Conservation (phyloP, 2,113 vertebrate genomes). For the Probosciger aterrimus region DNA sequence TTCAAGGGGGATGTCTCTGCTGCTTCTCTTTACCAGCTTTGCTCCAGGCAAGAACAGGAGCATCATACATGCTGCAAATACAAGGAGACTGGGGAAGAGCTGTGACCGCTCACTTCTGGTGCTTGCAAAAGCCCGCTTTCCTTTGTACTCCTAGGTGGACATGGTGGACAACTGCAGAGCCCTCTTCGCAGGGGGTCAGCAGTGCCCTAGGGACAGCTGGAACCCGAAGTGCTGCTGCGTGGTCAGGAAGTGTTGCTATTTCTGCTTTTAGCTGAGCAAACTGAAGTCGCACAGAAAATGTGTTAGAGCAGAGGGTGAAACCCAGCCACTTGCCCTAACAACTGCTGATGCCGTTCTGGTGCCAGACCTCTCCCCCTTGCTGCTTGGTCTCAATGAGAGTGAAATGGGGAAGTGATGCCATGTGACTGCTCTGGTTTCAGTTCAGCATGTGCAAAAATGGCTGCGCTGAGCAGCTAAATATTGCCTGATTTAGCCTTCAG, state of each 20-base stretch:
- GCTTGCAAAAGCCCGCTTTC: neutral
- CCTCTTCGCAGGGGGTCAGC: neutral
- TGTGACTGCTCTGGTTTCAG: slow-evolving; percentile 23
- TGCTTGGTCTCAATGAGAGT: neutral
- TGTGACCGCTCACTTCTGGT: neutral
- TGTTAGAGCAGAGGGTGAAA: neutral
- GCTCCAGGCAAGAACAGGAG: neutral
- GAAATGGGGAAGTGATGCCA: neutral
- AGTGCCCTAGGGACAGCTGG: neutral
- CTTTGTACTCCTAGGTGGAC: neutral
- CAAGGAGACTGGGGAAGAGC: neutral
- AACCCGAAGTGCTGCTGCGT: accelerated
- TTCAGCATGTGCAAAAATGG: neutral
- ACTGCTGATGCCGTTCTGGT: neutral
- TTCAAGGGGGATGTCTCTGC: neutral
- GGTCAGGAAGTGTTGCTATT: neutral
- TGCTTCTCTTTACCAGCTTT: neutral
- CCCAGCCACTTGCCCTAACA: neutral
- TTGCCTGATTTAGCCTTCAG: neutral
- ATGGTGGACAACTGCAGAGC: neutral
- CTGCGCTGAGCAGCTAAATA: neutral
- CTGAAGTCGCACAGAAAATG: neutral
- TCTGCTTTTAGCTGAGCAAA: slow-evolving; percentile 13
- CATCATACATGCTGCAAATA: neutral
- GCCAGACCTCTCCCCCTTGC: neutral